Evolutionary conservation across 2,113 vertebrate species (phyloP), one percentile per base, ranked within the genome.

Genomic region (Heterotilapia buettikoferi): DNA sequence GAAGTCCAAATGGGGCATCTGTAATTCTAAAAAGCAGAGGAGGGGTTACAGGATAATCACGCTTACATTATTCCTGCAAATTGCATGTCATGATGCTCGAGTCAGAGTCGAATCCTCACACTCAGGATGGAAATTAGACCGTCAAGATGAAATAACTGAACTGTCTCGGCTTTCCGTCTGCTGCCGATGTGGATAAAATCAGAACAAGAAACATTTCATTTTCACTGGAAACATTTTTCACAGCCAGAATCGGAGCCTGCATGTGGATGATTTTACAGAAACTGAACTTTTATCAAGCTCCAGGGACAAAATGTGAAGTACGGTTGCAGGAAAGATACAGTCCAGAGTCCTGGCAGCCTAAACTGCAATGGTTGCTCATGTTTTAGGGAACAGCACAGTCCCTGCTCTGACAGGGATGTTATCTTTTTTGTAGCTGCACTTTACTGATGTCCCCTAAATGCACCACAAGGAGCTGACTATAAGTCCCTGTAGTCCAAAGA

Each of bases 51-150:
- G 78, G 84, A 54, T 52, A 89, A 92, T 81, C 43, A 80, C 53
- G 45, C 45, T 78, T 52, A 50, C 71, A 78, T 92, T 85, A 90
- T 89, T 83, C 71, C 84, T 66, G 59, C 73, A 89, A 84, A 88
- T 59, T 88, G 61, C 21, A 7, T n/a, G 38, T 78, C 61, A 31
- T 3, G 47, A 90, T 66, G 83, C 80, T 57, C 1, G 26, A 80
- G 71, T 80, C 71, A 26, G 33, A 79, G 68, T 57, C 3, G 47
- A 82, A 86, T 78, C 56, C 45, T 33, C 81, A 82, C 16, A 24
- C 63, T 78, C 40, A 3, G 47, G 31, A 21, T n/a, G 53, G 56
- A 84, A 81, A 81, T 84, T 9, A 86, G 76, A 84, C 31, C 33
- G 81, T 31, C n/a, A 8, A 14, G 76, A 6, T 63, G 63, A 38